Evolutionary conservation across 2,797 vertebrate genomes (phyloP), one percentile per base, ranked within the genome.

Genomic region (Lindbergichthys nudifrons): DNA sequence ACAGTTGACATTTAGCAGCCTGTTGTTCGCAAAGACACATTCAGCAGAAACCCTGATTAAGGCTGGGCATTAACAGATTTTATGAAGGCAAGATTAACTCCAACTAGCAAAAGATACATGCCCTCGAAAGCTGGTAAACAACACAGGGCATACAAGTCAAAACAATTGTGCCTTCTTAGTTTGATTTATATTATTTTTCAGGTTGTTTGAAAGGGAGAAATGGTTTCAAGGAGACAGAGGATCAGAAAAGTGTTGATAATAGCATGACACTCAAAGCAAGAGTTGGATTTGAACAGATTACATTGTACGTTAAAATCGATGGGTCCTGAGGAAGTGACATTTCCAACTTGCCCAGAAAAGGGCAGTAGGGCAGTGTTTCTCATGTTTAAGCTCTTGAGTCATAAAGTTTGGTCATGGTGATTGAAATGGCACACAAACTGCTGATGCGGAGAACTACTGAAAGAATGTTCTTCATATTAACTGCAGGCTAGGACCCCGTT

Each of bases 1-100:
- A 84, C 84, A 82, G 83, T 73, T 90, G 82, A 90, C 87, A 86
- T 90, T 90, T 75, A 88, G 74, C 83, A 73, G 77, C 78, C 78
- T 82, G 88, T 83, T 88, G 81, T 91, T 89, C 66, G 0, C 67
- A 68, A 39, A 74, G 71, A 64, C 32, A 70, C 65, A 80, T 79
- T 81, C 67, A 77, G 26, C 15, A 62, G 70, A 84, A 86, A 53
- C 79, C 69, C 79, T 65, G 88, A 89, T 86, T 85, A 86, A 85
- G 80, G 65, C 54, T 75, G 61, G 56, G 74, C 66, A 81, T 83
- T 76, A 83, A 73, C 75, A 86, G 62, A 16, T 78, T 88, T 79
- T 68, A 77, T 74, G 80, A 73, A 72, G 74, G 41, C 56, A 51
- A 79, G 79, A 83, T 90, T 84, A 90, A 79, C 76, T 73, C 65